Base-by-base conservation (phyloP, 2,888 invertebrate species). In the Drosophila anomalata region DNA sequence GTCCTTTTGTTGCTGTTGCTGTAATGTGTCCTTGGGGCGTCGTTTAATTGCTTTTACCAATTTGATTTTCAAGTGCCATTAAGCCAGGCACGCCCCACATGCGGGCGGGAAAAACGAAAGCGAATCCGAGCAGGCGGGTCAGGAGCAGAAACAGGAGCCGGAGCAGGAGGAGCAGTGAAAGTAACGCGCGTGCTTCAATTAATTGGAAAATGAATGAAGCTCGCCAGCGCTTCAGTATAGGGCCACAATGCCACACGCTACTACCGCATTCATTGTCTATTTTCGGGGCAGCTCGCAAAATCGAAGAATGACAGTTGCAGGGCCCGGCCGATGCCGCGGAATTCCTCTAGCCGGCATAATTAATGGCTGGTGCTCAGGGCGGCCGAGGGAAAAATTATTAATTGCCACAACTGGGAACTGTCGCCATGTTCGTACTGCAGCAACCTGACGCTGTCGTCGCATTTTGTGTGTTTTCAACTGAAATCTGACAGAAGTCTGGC, bases 11-110 rank as follows among this genome's bases (percentile, higher is more conserved):
- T 73, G 61, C 50, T 59, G 74, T 50, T 72, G 86, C 63, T 88
- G 90, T 90, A 90, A 91, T 91, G 86, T 91, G 91, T 91, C 90
- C 90, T 90, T 90, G 91, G 90, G 90, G 91, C 91, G 90, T 91
- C 90, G 87, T 91, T 91, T 90, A 90, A 90, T 90, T 90, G 90
- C 90, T 90, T 91, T 87, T 89, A 87, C 88, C 86, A 90, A 90
- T 90, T 90, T 89, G 86, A 82, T 89, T 90, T 90, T 90, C 84
- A 89, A 90, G 89, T 89, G 89, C 89, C 88, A 89, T 89, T 90
- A 89, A 90, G 88, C 88, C 86, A 71, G 84, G 79, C 85, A 78
- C 78, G 80, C 87, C 79, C 69, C 73, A 44, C 53, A 42, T 54
- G 66, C 69, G 75, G 77, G 68, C 48, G 77, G 47, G 54, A 81